Percentiles rank a stretch among this genome's conserved stretches.
Evolutionary conservation across 37 sponge, comb jelly and placozoan genomes (phyloP).

Genomic region (Chondrosia reniformis): DNA sequence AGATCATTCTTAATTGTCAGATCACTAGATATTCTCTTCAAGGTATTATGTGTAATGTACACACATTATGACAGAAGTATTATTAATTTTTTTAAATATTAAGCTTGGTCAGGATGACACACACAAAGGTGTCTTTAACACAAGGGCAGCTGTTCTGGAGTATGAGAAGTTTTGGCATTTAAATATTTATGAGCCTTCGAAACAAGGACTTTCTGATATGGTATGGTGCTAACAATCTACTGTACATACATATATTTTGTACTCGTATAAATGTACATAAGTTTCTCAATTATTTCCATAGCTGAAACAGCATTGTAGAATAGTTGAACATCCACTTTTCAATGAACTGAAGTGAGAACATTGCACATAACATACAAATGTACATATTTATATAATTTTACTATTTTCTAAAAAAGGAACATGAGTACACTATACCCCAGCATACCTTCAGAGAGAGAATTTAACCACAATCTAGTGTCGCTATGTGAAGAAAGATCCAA

Average conservation of each 20-base stretch:
- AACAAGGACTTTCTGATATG: conserved; percentile 28
- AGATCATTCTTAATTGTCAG: conserved; percentile 55
- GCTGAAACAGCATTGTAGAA: too few species aligned
- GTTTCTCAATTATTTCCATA: too few species aligned
- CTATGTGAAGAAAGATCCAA: not conserved
- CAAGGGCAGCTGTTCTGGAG: conserved; percentile 10
- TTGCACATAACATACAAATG: too few species aligned
- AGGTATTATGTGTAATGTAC: too few species aligned
- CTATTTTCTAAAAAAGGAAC: conserved; percentile 34
- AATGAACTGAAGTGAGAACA: conserved; percentile 18
- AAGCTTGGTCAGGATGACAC: too few species aligned
- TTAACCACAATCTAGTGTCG: conserved; percentile 52
- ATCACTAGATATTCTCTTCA: conserved; percentile 32
- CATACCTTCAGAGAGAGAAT: conserved; percentile 57
- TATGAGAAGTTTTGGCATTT: conserved; percentile 78
- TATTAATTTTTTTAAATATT: too few species aligned
- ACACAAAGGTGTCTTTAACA: conserved; percentile 8
- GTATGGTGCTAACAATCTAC: too few species aligned
- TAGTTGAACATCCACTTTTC: not conserved
- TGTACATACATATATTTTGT: too few species aligned
- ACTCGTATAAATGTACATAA: too few species aligned
- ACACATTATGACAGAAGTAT: too few species aligned
- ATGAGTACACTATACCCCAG: conserved; percentile 54
- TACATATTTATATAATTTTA: too few species aligned
- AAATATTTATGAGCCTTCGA: conserved; percentile 44